Base-by-base conservation (phyloP, 2,797 vertebrate species). In the Xenentodon cancila region DNA sequence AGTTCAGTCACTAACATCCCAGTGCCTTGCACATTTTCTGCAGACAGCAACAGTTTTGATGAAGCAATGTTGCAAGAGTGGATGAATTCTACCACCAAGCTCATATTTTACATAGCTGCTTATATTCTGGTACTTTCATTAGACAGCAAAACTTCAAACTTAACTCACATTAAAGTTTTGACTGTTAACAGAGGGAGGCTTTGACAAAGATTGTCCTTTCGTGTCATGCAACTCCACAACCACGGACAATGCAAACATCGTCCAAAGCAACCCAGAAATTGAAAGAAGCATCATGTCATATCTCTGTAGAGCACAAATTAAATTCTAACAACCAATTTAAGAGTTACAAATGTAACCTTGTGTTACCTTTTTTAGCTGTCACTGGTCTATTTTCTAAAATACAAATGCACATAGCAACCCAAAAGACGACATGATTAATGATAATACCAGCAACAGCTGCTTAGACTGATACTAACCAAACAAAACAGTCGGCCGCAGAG, bases 241-340 rank as follows among this genome's bases (percentile, higher is more conserved):
- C 65, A 71, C 62, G 44, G 54, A 73, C 57, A 57, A 25, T 7
- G 40, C 49, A 72, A 80, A 71, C 27, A 75, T 58, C 48, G 25
- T 61, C 79, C 58, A 80, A 52, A 67, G 48, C 48, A 53, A 47
- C 67, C 71, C 19, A 68, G 47, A 78, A 73, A 71, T 19, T 67
- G 64, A 80, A 87, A 84, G 84, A 68, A 72, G 56, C 64, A 64
- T 75, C 66, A 59, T 37, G 62, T 71, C 61, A 68, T 53, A 78
- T 72, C 54, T 59, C 52, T 52, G 53, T 37, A 40, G 17, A 56
- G 58, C 46, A 62, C 68, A 71, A 72, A 78, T 84, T 37, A 53
- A 72, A 82, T 46, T 65, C 44, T 54, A 48, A 73, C 34, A 66
- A 52, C 11, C 48, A 77, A 84, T 71, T 55, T 61, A 48, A 43